Conservation (phyloP, 2,113 vertebrate species). For the Myrmecophaga tridactyla region DNA sequence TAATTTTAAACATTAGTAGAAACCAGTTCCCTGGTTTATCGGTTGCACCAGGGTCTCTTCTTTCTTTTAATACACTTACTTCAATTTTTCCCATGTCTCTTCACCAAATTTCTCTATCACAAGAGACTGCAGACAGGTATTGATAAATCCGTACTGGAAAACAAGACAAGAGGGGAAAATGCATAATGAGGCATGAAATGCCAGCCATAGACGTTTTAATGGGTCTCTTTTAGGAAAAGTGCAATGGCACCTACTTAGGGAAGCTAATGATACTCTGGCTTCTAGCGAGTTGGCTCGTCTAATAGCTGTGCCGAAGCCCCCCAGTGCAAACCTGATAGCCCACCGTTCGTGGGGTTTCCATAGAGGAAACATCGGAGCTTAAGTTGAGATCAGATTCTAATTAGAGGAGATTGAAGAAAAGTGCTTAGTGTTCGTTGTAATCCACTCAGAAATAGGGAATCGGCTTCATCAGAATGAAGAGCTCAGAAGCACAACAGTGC, state of each 20-base stretch:
- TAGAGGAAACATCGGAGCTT: neutral
- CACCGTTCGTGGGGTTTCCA: conserved; percentile 22
- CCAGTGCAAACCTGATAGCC: neutral
- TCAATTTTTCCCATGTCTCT: conserved; percentile 83
- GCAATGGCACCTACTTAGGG: neutral
- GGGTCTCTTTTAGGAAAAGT: neutral
- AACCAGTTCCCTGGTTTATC: neutral
- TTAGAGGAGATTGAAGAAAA: conserved; percentile 38
- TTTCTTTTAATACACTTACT: conserved; percentile 70
- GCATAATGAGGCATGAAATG: neutral
- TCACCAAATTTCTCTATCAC: conserved; percentile 85
- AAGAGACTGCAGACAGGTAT: conserved; percentile 87
- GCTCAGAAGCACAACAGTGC: neutral
- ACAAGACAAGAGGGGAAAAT: conserved; percentile 46
- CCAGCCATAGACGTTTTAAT: neutral
- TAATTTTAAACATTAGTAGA: neutral
- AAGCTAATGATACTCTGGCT: neutral
- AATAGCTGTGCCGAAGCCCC: conserved; percentile 27
- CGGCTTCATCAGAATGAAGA: neutral
- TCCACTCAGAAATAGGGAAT: neutral
- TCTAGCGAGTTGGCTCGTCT: neutral
- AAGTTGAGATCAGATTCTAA: conserved; percentile 45
- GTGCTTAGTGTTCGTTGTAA: neutral
- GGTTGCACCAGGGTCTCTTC: too few relatives aligned
- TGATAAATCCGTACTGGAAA: conserved; percentile 88